phyloP scores from a whole-genome alignment of 2,797 vertebrate species.

The Cuculus canorus region DNA sequence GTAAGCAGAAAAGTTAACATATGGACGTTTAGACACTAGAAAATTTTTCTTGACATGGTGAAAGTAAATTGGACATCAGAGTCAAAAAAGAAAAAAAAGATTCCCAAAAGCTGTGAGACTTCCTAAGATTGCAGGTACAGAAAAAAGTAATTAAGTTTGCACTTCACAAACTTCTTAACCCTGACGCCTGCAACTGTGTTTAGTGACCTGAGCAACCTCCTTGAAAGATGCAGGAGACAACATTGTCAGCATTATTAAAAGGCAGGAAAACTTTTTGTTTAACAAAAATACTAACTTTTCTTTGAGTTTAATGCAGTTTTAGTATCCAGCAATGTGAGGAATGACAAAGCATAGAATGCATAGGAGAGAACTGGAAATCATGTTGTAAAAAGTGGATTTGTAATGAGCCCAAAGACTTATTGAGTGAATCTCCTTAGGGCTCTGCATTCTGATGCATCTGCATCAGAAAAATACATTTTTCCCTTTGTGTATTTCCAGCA shows the following conservation, averaged over 20 bases:
- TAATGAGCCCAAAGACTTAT: not conserved
- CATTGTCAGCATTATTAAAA: not conserved
- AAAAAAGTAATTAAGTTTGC: not conserved
- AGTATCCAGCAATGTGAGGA: not conserved
- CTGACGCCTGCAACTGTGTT: not conserved
- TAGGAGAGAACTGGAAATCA: not conserved
- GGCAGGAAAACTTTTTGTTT: not conserved
- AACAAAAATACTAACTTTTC: not conserved
- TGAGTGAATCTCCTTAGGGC: not conserved
- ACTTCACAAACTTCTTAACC: not conserved
- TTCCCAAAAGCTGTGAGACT: not conserved
- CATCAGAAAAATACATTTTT: not conserved
- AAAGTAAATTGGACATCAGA: conserved; percentile 52
- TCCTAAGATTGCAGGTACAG: conserved; percentile 37
- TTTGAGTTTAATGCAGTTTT: not conserved
- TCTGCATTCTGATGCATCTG: too few species aligned
- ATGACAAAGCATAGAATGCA: not conserved
- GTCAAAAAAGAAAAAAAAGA: not conserved
- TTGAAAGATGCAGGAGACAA: not conserved
- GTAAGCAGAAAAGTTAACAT: conserved; percentile 9
- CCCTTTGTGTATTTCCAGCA: not conserved
- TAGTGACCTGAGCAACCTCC: not conserved
- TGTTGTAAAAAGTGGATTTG: not conserved
- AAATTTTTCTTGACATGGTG: not conserved
- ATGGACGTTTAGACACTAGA: not conserved